A percentile compares a stretch with the other conserved stretches of the same genome.
Evolutionary conservation across 2,888 invertebrate genomes (phyloP).

Genomic region (Brachynemurus nebulosus): DNA sequence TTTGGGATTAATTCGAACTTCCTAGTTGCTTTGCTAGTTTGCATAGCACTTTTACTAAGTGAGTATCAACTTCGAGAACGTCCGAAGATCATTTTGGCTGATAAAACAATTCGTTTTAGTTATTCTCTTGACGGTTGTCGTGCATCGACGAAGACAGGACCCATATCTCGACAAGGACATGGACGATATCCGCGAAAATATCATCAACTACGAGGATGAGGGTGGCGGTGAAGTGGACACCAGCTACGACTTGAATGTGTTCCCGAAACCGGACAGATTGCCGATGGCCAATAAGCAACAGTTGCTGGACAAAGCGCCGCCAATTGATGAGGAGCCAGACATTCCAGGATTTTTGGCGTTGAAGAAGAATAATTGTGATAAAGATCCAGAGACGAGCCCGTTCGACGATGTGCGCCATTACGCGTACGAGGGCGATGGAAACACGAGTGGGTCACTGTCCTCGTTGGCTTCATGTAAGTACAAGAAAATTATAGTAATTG

Average conservation of each 20-base stretch:
- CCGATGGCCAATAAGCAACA: constrained; percentile 2
- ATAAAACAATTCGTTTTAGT: constrained; percentile 35
- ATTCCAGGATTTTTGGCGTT: constrained; percentile 82
- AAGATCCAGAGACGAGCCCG: constrained; percentile 82
- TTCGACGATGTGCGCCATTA: constrained; percentile 96
- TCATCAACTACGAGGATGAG: constrained; percentile 95
- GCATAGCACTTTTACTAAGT: constrained; percentile 71
- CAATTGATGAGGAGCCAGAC: constrained; percentile 54
- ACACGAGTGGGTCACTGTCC: constrained; percentile 77
- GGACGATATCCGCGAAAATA: constrained; percentile 93
- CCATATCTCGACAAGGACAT: constrained; percentile 82
- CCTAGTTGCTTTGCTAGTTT: constrained; percentile 79
- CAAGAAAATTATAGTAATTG: no score
- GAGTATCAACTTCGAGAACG: constrained; percentile 31
- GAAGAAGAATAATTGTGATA: constrained; percentile 79
- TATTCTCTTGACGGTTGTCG: constrained; percentile 76
- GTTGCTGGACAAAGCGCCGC: constrained; percentile 23
- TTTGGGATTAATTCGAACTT: constrained; percentile 78
- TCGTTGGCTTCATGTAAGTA: constrained; percentile 74
- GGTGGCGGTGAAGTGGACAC: constrained; percentile 97
- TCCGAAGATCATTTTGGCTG: not conserved
- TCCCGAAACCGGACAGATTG: constrained; percentile 26
- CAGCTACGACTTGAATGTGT: constrained; percentile 74
- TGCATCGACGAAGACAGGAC: constrained; percentile 75
- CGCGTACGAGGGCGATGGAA: constrained; percentile 94